Evolutionary conservation across 2,113 vertebrate genomes (phyloP).

Genomic region (Pseudonaja textilis): DNA sequence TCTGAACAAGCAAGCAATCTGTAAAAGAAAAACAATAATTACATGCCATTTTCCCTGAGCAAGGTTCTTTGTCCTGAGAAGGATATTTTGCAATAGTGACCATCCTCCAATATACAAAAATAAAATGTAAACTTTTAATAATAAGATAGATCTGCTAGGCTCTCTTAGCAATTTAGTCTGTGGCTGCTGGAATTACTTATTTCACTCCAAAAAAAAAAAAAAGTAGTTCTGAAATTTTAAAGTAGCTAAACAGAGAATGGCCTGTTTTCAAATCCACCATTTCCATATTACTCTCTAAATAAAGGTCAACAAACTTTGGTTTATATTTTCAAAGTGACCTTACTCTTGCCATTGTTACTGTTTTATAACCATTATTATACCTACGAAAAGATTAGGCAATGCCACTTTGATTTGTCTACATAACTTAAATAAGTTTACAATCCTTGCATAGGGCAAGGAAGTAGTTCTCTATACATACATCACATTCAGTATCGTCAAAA

Average conservation of each 20-base stretch:
- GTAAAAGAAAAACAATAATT: slow-evolving; percentile 75
- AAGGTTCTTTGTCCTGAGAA: slow-evolving; percentile 98
- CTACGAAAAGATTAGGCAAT: slow-evolving; percentile 74
- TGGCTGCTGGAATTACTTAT: slow-evolving; percentile 62
- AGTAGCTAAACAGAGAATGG: slow-evolving; percentile 72
- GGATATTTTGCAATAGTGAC: slow-evolving; percentile 79
- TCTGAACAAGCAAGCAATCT: slow-evolving; percentile 74
- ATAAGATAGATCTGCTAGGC: slow-evolving; percentile 75
- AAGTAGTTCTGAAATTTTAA: slow-evolving; percentile 72
- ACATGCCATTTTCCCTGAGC: slow-evolving; percentile 98
- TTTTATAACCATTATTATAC: slow-evolving; percentile 75
- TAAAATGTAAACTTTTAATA: slow-evolving; percentile 74
- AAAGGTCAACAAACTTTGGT: slow-evolving; percentile 88
- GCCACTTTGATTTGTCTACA: slow-evolving; percentile 95
- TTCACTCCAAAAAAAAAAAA: slow-evolving; percentile 22
- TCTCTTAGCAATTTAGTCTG: slow-evolving; percentile 74
- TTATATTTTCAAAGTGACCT: slow-evolving; percentile 81
- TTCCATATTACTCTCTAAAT: slow-evolving; percentile 75
- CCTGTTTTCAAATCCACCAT: slow-evolving; percentile 78
- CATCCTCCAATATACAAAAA: slow-evolving; percentile 82
- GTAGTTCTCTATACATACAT: slow-evolving; percentile 79
- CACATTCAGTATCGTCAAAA: slow-evolving; percentile 88
- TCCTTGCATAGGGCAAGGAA: slow-evolving; percentile 78
- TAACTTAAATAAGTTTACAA: slow-evolving; percentile 83
- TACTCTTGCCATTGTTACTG: slow-evolving; percentile 77